Base-by-base conservation (phyloP, 2,888 invertebrate species). In the Selenia dentaria region DNA sequence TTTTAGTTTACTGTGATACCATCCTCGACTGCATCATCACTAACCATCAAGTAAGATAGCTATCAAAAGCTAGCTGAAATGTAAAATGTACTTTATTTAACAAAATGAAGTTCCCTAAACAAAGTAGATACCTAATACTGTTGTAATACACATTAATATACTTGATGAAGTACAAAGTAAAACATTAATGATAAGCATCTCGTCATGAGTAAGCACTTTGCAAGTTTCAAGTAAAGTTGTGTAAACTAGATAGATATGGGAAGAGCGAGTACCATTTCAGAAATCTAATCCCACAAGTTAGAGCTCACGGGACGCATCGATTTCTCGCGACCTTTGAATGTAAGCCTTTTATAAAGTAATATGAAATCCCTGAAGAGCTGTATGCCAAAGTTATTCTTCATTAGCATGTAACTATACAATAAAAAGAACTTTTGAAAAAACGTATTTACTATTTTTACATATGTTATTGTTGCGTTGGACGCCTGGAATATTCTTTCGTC, bases 281-380 rank as follows among this genome's bases (percentile, higher is more conserved):
- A 61, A 62, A 64, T 53, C 52, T 53, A 59, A 67, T 63, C 51
- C 54, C 48, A 32, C 41, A 56, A 64, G 54, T 64, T 62, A 16
- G 41, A 53, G 48, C 67, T 67, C 66, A 29, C 43, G 74, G 71
- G 70, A 70, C 60, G 53, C 67, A 73, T 75, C 62, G 58, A 67
- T 73, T 68, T 57, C 57, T 54, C 46, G 48, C 60, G 46, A 58
- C 58, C 54, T 62, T 62, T 60, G 42, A 49, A 59, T 58, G 41
- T 51, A 59, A 64, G 48, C 49, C 54, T 65, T 65, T 62, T 62
- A 59, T 51, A 22, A 53, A 45, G 50, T 52, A 52, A 62, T 63
- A 60, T 58, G 39, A 55, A 61, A 58, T 66, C 61, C 62, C 59
- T 28, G 22, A 57, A 58, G 57, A 43, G 43, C 20, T 28, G 16